These are phyloP conservation scores for Channallabes apus DNA, from an alignment of 2,797 vertebrate species.

Conservation along the genomic window DNA sequence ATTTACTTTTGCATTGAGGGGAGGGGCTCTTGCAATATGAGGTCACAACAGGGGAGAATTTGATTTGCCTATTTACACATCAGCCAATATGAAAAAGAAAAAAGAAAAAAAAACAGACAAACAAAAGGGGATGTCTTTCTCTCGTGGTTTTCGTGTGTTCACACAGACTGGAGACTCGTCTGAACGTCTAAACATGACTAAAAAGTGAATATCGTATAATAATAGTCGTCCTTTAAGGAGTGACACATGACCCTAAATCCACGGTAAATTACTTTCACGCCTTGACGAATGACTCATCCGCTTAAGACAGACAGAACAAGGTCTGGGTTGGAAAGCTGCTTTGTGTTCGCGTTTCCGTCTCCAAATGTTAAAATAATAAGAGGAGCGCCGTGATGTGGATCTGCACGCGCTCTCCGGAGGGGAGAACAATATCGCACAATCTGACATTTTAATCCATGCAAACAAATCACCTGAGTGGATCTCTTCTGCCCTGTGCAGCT, in stretches of 20 bases:
- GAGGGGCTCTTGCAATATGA: too few species aligned
- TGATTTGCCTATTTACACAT: too few species aligned
- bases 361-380: background rate
- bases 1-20: too few species aligned
- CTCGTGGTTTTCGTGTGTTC: too few species aligned
- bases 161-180: too few species aligned
- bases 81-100: too few species aligned
- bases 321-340: background rate
- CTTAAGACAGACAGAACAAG: background rate
- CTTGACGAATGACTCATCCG: background rate
- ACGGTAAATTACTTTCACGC: background rate
- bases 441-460: conserved; percentile 67
- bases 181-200: too few species aligned
- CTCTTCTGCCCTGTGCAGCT: conserved; percentile 13
- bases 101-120: too few species aligned
- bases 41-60: too few species aligned
- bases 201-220: too few species aligned
- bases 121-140: too few species aligned
- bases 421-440: conserved; percentile 61
- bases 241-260: background rate
- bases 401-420: conserved; percentile 48
- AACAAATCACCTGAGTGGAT: conserved; percentile 62
- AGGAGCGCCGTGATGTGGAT: conserved; percentile 8
- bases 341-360: background rate
- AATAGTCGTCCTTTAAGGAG: background rate